phyloP scores from a whole-genome alignment of 2,113 vertebrate species.

The Pterocles gutturalis region DNA sequence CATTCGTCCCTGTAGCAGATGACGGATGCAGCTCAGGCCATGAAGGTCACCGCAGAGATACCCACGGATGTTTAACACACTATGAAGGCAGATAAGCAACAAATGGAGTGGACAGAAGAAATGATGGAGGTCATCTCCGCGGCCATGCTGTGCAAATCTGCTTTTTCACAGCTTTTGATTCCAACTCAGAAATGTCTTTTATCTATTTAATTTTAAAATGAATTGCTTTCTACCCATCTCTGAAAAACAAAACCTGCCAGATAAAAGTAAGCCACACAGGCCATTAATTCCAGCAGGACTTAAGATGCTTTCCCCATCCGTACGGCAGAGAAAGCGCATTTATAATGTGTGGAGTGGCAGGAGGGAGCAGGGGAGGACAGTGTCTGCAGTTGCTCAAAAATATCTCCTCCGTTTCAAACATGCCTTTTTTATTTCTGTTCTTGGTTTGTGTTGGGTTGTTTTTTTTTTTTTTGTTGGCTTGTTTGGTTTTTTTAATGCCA shows the following conservation, averaged over 20 bases:
- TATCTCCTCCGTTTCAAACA: neutral
- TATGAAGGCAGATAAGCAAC: neutral
- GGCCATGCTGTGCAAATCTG: neutral
- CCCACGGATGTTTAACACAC: neutral
- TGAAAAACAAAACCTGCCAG: conserved; percentile 14
- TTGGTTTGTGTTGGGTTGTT: neutral
- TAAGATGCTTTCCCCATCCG: neutral
- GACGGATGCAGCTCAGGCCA: neutral
- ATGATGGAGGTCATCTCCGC: neutral
- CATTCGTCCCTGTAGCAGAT: neutral
- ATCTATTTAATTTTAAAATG: neutral
- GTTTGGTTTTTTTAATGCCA: neutral
- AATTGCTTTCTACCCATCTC: neutral
- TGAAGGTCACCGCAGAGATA: neutral
- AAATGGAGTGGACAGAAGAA: neutral
- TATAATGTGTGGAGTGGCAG: neutral
- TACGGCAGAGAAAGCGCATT: neutral
- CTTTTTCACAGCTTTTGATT: neutral
- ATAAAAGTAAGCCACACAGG: neutral
- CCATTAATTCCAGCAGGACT: neutral
- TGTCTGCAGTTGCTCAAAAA: neutral
- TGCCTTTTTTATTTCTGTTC: neutral
- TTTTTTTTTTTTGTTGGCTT: no score
- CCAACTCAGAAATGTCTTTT: neutral
- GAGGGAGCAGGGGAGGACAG: neutral